These are phyloP conservation scores for Eulacestoma nigropectus DNA, from an alignment of 2,113 vertebrate genomes.

Conservation along the genomic window DNA sequence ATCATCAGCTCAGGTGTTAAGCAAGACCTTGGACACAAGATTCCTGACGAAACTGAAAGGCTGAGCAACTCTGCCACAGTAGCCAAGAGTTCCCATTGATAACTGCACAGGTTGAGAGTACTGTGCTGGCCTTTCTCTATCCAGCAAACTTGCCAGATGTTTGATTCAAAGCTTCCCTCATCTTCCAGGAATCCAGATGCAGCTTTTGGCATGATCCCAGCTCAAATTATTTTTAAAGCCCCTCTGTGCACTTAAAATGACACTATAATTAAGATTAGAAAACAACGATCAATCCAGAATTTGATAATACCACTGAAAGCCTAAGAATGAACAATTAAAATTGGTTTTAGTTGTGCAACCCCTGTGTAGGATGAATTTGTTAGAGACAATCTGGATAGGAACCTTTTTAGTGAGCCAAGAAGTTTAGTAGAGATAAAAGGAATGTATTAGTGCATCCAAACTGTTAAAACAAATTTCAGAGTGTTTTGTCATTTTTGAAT, in stretches of 20 bases:
- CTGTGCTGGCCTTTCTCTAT: neutral
- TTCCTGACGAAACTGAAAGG: neutral
- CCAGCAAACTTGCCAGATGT: neutral
- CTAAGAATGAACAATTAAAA: neutral
- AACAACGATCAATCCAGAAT: neutral
- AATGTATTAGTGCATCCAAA: slow-evolving; percentile 40
- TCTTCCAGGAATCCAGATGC: slow-evolving; percentile 9
- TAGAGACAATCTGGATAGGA: slow-evolving; percentile 11
- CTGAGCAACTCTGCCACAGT: neutral
- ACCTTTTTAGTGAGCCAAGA: slow-evolving; percentile 41
- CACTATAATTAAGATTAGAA: slow-evolving; percentile 33
- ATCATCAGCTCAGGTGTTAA: neutral
- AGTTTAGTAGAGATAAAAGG: slow-evolving; percentile 42
- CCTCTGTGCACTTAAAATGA: slow-evolving; percentile 9
- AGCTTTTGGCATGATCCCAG: neutral
- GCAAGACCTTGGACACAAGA: neutral
- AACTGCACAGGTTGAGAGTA: neutral
- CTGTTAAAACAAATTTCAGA: slow-evolving; percentile 16
- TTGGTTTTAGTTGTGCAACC: slow-evolving; percentile 26
- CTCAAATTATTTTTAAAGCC: slow-evolving; percentile 15
- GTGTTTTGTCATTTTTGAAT: slow-evolving; percentile 17
- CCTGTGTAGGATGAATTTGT: slow-evolving; percentile 10
- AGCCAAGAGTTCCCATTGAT: neutral
- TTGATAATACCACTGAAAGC: neutral
- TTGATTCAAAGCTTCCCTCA: slow-evolving; percentile 14